Evolutionary conservation across 2,888 invertebrate genomes (phyloP).

Genomic region (Orgyia antiqua): DNA sequence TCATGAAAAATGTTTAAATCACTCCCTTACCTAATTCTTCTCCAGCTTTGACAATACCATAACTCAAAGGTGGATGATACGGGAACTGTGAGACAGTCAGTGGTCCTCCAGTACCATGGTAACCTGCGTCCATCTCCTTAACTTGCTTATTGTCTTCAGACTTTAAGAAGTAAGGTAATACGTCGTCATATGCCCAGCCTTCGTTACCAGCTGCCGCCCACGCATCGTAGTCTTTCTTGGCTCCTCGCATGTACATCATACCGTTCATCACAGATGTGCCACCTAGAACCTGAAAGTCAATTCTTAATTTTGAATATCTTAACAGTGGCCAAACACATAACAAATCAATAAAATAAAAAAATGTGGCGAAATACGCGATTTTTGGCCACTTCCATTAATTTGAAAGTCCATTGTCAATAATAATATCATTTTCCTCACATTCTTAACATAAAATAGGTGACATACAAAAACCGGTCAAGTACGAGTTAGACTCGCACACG

Average conservation of each 20-base stretch:
- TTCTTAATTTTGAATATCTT: too few species aligned
- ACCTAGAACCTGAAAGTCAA: slow-evolving; percentile 87
- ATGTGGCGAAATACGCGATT: too few species aligned
- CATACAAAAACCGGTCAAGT: too few species aligned
- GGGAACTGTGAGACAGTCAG: slow-evolving; percentile 89
- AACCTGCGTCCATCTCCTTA: slow-evolving; percentile 85
- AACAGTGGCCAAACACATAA: too few species aligned
- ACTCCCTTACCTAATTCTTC: slow-evolving; percentile 85
- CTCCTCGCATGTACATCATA: slow-evolving; percentile 96
- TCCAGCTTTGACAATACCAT: slow-evolving; percentile 86
- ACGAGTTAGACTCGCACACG: too few species aligned
- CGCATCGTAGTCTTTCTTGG: slow-evolving; percentile 90
- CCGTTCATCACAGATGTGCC: slow-evolving; percentile 97
- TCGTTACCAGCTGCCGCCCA: slow-evolving; percentile 92
- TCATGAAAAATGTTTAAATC: too few species aligned
- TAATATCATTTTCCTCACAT: too few species aligned
- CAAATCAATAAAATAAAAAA: too few species aligned
- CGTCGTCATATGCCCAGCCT: slow-evolving; percentile 94
- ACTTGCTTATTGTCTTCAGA: slow-evolving; percentile 88
- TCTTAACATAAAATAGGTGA: too few species aligned
- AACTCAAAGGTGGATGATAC: slow-evolving; percentile 90
- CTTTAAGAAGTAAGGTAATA: slow-evolving; percentile 92
- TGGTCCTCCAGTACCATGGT: slow-evolving; percentile 87
- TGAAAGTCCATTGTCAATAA: too few species aligned
- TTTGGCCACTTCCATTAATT: too few species aligned